A percentile compares a stretch with the other conserved stretches of the same genome.
Conservation (phyloP, 2,113 vertebrate genomes). For the Cyprinodon brontotheroides region DNA sequence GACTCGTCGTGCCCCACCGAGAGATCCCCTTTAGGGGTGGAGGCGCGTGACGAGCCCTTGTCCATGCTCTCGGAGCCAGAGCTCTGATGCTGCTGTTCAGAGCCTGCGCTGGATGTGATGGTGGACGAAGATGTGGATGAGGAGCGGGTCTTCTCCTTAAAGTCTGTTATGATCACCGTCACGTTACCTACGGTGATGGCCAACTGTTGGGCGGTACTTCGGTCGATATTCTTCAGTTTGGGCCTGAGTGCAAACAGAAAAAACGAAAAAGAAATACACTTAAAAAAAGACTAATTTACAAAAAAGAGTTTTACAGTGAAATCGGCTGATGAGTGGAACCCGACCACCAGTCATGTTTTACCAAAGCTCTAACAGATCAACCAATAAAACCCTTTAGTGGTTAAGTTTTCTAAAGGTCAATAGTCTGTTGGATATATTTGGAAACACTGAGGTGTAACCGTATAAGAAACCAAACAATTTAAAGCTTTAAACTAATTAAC, state of each 20-base stretch:
- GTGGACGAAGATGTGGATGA: conserved; percentile 98
- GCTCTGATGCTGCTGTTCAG: conserved; percentile 99
- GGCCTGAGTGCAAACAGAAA: conserved; percentile 78
- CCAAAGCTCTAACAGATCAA: too few species aligned
- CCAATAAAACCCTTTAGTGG: too few species aligned
- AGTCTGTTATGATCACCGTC: conserved; percentile 99
- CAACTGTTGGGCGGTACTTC: conserved; percentile 97
- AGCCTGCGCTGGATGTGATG: conserved; percentile 95
- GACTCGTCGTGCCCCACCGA: conserved; percentile 96
- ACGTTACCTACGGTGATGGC: conserved; percentile 98
- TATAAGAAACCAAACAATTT: too few species aligned
- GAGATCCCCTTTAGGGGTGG: conserved; percentile 96
- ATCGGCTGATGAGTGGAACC: not conserved
- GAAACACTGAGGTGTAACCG: too few species aligned
- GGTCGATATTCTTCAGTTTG: conserved; percentile 97
- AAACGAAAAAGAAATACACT: too few species aligned
- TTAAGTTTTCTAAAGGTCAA: too few species aligned
- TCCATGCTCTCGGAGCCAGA: conserved; percentile 99
- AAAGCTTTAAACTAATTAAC: too few species aligned
- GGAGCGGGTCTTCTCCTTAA: conserved; percentile 99
- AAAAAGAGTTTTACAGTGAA: not conserved
- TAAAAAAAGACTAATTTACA: not conserved
- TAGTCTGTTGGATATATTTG: too few species aligned
- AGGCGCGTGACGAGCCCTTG: conserved; percentile 98
- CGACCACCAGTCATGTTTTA: not conserved